Percentiles rank a stretch among this genome's conserved stretches.
These are phyloP conservation scores for Chymomyza fuscimana DNA, from an alignment of 2,888 invertebrate genomes.

Conservation along the genomic window DNA sequence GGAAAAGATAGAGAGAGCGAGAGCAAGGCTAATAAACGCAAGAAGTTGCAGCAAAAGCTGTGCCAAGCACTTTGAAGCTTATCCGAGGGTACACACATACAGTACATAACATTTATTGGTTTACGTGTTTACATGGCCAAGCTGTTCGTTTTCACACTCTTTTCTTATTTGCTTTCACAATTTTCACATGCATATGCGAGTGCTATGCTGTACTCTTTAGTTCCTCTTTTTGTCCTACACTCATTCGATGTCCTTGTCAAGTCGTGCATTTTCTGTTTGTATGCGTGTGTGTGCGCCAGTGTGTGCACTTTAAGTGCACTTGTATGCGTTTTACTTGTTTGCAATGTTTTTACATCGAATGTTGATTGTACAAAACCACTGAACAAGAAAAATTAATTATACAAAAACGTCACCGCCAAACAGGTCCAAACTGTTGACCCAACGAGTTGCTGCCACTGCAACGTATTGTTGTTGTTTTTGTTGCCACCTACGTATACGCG, in stretches of 20 bases:
- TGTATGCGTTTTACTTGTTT: slow-evolving; percentile 69
- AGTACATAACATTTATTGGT: slow-evolving; percentile 62
- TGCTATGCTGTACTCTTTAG: not conserved
- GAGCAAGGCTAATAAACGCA: slow-evolving; percentile 3
- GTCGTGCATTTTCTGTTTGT: slow-evolving; percentile 36
- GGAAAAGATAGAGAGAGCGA: not conserved
- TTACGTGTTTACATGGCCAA: slow-evolving; percentile 73
- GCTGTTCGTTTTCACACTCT: slow-evolving; percentile 75
- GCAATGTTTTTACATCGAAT: slow-evolving; percentile 72
- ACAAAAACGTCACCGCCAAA: slow-evolving; percentile 77
- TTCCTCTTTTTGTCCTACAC: slow-evolving; percentile 16
- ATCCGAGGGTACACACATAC: not conserved
- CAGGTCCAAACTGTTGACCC: slow-evolving; percentile 73
- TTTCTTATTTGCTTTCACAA: slow-evolving; percentile 72
- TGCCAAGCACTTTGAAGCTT: slow-evolving; percentile 17
- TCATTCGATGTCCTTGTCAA: slow-evolving; percentile 44
- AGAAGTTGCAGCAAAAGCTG: slow-evolving; percentile 16
- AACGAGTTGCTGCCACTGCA: slow-evolving; percentile 15
- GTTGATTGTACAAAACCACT: slow-evolving; percentile 78
- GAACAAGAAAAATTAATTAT: slow-evolving; percentile 79
- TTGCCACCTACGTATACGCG: not conserved
- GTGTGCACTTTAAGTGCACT: slow-evolving; percentile 66
- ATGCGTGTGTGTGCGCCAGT: slow-evolving; percentile 30
- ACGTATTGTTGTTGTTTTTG: slow-evolving; percentile 17
- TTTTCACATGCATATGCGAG: slow-evolving; percentile 72